Percentiles rank a stretch among this genome's conserved stretches.
phyloP scores from a whole-genome alignment of 1,140 invertebrate species.

The Drosophila pandora region DNA sequence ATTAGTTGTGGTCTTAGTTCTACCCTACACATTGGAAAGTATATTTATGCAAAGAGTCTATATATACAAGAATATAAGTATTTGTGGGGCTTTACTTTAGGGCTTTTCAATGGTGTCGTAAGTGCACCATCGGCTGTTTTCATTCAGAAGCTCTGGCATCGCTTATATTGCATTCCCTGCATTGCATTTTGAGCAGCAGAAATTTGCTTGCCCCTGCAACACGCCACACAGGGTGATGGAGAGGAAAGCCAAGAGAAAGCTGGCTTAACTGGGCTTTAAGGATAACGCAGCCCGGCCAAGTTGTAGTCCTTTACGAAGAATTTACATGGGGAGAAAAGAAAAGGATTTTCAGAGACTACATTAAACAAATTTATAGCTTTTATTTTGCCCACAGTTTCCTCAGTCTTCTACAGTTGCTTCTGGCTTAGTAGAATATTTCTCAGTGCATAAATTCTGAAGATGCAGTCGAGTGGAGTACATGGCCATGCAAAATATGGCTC shows the following conservation, averaged over 20 bases:
- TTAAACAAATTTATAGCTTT: neutral
- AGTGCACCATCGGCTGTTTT: constrained; percentile 8
- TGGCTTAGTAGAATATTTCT: neutral
- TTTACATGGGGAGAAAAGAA: constrained; percentile 10
- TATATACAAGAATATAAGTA: no score
- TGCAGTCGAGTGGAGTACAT: constrained; percentile 7
- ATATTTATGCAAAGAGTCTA: neutral
- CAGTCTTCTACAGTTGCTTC: neutral
- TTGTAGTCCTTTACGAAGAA: constrained; percentile 22
- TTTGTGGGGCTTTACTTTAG: neutral
- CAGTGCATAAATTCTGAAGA: constrained; percentile 16
- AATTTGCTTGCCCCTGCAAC: constrained; percentile 45
- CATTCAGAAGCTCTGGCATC: constrained; percentile 39
- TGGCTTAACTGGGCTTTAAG: constrained; percentile 44
- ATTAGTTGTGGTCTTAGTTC: neutral
- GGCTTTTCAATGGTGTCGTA: neutral
- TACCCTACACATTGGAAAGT: no score
- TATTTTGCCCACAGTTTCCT: no score
- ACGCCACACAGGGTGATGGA: neutral
- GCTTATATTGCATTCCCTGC: constrained; percentile 65
- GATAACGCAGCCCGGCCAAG: constrained; percentile 37
- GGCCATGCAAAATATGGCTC: constrained; percentile 40
- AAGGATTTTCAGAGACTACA: neutral
- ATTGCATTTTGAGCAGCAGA: constrained; percentile 45
- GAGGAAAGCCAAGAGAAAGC: constrained; percentile 23